Conservation (phyloP, 2,113 vertebrate species). For the Xenopus tropicalis region DNA sequence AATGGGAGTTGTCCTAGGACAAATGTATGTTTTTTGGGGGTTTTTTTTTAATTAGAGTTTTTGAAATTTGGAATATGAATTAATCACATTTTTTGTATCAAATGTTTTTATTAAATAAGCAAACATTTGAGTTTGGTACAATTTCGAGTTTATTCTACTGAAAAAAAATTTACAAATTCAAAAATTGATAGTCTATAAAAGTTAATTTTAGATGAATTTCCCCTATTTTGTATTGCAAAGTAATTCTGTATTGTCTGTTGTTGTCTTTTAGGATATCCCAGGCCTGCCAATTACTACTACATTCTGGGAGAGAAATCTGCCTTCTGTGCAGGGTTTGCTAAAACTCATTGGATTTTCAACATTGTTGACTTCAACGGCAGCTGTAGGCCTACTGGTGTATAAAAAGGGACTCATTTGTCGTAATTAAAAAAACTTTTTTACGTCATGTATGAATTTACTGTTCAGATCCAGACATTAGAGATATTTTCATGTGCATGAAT, state of each 20-base stretch:
- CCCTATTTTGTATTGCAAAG: too few species aligned
- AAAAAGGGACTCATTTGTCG: conserved; percentile 72
- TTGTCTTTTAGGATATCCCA: conserved; percentile 79
- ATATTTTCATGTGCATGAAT: conserved; percentile 1
- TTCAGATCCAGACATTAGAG: neutral
- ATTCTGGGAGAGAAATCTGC: conserved; percentile 85
- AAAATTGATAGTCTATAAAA: too few species aligned
- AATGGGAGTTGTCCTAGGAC: too few species aligned
- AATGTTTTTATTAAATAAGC: too few species aligned
- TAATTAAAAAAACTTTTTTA: conserved; percentile 50
- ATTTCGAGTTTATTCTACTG: too few species aligned
- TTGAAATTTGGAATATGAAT: too few species aligned
- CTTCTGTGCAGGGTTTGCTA: conserved; percentile 81
- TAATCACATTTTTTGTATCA: too few species aligned
- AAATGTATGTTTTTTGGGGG: too few species aligned
- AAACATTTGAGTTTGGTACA: too few species aligned
- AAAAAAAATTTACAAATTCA: too few species aligned
- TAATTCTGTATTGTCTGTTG: neutral
- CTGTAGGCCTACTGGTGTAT: conserved; percentile 68
- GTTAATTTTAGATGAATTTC: too few species aligned
- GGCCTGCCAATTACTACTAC: conserved; percentile 68
- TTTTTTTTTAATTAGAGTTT: too few species aligned
- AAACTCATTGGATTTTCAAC: conserved; percentile 75
- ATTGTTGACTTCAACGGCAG: conserved; percentile 64
- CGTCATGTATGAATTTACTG: neutral